Evolutionary conservation across 1,140 invertebrate species (phyloP), one percentile per base, ranked within the genome.

Genomic region (Melipona quadrifasciata): DNA sequence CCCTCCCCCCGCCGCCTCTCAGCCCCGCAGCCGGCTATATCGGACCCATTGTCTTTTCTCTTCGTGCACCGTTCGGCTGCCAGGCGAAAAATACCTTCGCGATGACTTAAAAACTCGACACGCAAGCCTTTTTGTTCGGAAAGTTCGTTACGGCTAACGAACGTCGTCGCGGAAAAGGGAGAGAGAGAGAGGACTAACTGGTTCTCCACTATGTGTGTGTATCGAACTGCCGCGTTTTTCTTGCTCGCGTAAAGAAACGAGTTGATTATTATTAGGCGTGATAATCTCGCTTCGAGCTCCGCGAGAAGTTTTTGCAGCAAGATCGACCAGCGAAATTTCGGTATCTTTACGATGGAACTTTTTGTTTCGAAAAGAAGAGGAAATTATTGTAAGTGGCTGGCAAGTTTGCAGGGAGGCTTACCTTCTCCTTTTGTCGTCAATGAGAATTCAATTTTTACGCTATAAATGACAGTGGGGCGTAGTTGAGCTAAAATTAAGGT

Each of bases 21-120:
- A 39, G 70, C 57, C 58, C 24, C 11, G 31, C 87, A 74, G 65
- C 67, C 80, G 77, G 82, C 86, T 82, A 81, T 77, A 57, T 64
- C 61, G 67, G 53, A 1, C 58, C 76, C 71, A 91, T 91, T 91
- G 90, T 91, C 85, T 65, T 91, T 91, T 90, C 80, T 67, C 61
- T 39, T 47, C 70, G 21, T 57, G 74, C 57, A 47, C 58, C 57
- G 75, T 31, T 73, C 72, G 72, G 47, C 83, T 84, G 47, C 31
- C 53, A 70, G 39, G 31, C 68, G 6, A 55, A 61, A 47, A 80
- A 47, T 80, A 65, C 77, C 78, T 84, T 74, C 70, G 83, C 78
- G 77, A 84, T 80, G 39, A 84, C 77, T 84, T 84, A 84, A 84
- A 84, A 84, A 84, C 83, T 84, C 77, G 39, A 80, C 31, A 67